A percentile compares a stretch with the other conserved stretches of the same genome.
These are phyloP conservation scores for Poeciliopsis presidionis DNA, from an alignment of 2,797 vertebrate species.

Conservation along the genomic window DNA sequence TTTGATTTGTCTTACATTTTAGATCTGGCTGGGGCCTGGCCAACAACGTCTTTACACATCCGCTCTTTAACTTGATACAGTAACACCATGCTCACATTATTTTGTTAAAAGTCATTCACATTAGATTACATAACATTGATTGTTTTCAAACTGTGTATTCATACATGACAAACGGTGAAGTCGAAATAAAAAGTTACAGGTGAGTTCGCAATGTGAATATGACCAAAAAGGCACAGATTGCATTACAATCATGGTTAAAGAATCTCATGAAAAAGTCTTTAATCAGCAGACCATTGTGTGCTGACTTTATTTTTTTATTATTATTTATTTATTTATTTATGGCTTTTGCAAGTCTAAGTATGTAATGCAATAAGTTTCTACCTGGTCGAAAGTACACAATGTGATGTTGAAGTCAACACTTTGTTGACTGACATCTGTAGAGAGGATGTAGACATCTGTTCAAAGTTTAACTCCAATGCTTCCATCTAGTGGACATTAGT, in stretches of 20 bases:
- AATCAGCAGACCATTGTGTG: background rate
- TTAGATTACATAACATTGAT: background rate
- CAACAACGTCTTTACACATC: background rate
- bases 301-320: background rate
- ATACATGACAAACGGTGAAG: background rate
- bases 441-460: background rate
- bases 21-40: background rate
- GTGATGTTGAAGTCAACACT: background rate
- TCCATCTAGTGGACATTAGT: slow-evolving; percentile 31
- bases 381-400: background rate
- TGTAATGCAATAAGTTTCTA: background rate
- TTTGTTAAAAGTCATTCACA: background rate
- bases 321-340: background rate
- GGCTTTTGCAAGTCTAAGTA: background rate
- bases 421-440: too few relatives aligned
- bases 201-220: background rate
- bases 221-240: background rate
- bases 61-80: background rate
- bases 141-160: background rate
- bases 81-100: background rate
- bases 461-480: slow-evolving; percentile 6
- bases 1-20: background rate
- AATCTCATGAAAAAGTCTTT: background rate
- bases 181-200: background rate
- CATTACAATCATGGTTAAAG: background rate